A percentile compares a stretch with the other conserved stretches of the same genome.
Evolutionary conservation across 1,140 invertebrate genomes (phyloP).

Genomic region (Euschistus heros): DNA sequence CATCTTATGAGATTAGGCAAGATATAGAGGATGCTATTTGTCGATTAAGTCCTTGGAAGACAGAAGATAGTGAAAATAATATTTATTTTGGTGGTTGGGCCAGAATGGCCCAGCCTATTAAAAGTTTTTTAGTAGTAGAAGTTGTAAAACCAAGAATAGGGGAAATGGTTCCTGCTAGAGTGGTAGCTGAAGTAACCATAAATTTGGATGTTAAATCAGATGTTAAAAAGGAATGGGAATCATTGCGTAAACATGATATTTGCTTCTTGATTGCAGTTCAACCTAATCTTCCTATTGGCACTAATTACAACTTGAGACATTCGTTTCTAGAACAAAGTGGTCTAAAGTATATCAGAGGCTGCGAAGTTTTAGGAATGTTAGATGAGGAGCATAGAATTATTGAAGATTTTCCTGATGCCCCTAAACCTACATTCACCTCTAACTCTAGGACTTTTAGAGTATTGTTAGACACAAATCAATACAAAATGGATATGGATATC

Average conservation of each 20-base stretch:
- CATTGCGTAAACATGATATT: slow-evolving; percentile 91
- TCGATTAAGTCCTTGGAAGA: slow-evolving; percentile 30
- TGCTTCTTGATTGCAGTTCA: slow-evolving; percentile 90
- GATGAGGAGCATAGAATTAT: slow-evolving; percentile 91
- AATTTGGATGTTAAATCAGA: slow-evolving; percentile 81
- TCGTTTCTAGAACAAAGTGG: slow-evolving; percentile 87
- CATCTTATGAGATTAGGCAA: slow-evolving; percentile 94
- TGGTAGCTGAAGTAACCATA: slow-evolving; percentile 87
- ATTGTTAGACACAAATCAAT: slow-evolving; percentile 93
- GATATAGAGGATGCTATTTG: slow-evolving; percentile 97
- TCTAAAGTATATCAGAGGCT: slow-evolving; percentile 84
- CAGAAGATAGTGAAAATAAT: slow-evolving; percentile 47
- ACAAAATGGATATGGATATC: slow-evolving; percentile 82
- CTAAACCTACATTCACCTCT: slow-evolving; percentile 70
- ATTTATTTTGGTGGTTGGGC: slow-evolving; percentile 94
- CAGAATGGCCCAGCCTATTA: slow-evolving; percentile 92
- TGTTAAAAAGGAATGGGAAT: slow-evolving; percentile 96
- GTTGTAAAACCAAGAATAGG: slow-evolving; percentile 81
- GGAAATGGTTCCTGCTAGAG: slow-evolving; percentile 86
- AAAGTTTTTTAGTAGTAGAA: slow-evolving; percentile 89
- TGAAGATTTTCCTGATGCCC: slow-evolving; percentile 85
- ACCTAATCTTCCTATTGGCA: slow-evolving; percentile 73
- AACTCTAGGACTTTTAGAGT: slow-evolving; percentile 88
- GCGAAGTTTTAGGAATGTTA: slow-evolving; percentile 98
- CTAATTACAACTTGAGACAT: slow-evolving; percentile 66